Conservation (phyloP, 2,797 vertebrate species). For the Remorina albescens region DNA sequence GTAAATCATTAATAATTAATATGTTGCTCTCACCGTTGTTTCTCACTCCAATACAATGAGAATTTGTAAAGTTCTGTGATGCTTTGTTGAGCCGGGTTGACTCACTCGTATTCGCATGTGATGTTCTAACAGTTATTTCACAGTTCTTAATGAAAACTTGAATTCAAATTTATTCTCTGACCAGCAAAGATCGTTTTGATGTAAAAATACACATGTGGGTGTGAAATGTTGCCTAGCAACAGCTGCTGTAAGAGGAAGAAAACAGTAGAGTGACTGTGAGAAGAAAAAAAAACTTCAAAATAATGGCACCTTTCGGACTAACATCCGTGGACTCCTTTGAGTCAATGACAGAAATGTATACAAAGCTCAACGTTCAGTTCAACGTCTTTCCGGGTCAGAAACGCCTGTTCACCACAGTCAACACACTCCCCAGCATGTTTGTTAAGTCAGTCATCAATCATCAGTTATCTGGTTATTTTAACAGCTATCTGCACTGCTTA, state of each 20-base stretch:
- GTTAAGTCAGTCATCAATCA: too few relatives aligned
- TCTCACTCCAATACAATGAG: background rate
- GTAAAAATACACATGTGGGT: conserved; percentile 44
- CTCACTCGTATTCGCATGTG: background rate
- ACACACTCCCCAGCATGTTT: background rate
- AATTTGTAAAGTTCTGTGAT: background rate
- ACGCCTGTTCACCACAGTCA: conserved; percentile 18
- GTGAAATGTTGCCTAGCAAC: conserved; percentile 72
- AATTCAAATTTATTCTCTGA: conserved; percentile 21
- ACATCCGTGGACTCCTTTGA: conserved; percentile 23
- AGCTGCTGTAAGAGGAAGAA: conserved; percentile 51
- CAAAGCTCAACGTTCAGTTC: conserved; percentile 5
- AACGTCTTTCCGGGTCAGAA: conserved; percentile 20
- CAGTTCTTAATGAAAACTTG: background rate
- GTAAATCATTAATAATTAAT: conserved; percentile 2
- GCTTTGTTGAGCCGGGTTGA: background rate
- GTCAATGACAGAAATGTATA: background rate
- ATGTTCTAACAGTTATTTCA: background rate
- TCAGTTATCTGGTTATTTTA: too few relatives aligned
- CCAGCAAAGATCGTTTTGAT: conserved; percentile 48
- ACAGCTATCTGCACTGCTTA: conserved; percentile 18
- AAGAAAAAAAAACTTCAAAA: conserved; percentile 41
- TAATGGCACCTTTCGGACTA: conserved; percentile 23
- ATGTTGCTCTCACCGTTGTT: background rate
- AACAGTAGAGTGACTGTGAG: conserved; percentile 21